Base-by-base conservation (phyloP, 2,113 vertebrate genomes). In the Phasianus colchicus region DNA sequence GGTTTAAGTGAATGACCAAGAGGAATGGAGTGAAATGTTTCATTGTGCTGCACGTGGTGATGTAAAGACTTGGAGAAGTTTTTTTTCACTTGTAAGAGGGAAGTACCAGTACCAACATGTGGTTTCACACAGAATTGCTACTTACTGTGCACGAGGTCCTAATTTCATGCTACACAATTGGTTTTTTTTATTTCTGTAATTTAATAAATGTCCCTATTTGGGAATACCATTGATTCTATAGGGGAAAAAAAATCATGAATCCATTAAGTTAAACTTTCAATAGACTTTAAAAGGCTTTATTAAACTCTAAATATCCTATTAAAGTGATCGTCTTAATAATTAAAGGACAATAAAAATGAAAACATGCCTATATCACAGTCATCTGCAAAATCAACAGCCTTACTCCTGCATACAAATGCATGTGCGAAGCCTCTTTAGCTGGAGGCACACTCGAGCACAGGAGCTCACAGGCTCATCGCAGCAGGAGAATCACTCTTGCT, bases 221-320 rank as follows among this genome's bases (percentile, higher is more conserved):
- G 84, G 90, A 96, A 83, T 72, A 75, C 54, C 92, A 67, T 45
- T 89, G 38, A 66, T 91, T 76, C 40, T 77, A 54, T 79, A 55
- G n/a, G 40, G 70, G 64, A 12, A 42, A 67, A 90, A 92, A 83
- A 52, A 77, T 48, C 65, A 65, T 21, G 42, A 95, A 92, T 69
- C 77, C 67, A 30, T 83, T 89, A 96, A 96, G 86, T 95, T 96
- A 94, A 85, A 97, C 85, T 83, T 97, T 94, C 95, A 94, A 96
- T 77, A 86, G 88, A 87, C 24, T n/a, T 86, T 76, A 65, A 93
- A 96, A 92, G 60, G 85, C 48, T 92, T 94, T 85, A 83, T 96
- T 96, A 94, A 95, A 94, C 89, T 92, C 61, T 90, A 89, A 86
- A 92, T 95, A 69, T 69, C 55, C 66, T 3, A 3, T 90, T 96